phyloP scores from a whole-genome alignment of 1,140 invertebrate species.

The Drosophila novamexicana region DNA sequence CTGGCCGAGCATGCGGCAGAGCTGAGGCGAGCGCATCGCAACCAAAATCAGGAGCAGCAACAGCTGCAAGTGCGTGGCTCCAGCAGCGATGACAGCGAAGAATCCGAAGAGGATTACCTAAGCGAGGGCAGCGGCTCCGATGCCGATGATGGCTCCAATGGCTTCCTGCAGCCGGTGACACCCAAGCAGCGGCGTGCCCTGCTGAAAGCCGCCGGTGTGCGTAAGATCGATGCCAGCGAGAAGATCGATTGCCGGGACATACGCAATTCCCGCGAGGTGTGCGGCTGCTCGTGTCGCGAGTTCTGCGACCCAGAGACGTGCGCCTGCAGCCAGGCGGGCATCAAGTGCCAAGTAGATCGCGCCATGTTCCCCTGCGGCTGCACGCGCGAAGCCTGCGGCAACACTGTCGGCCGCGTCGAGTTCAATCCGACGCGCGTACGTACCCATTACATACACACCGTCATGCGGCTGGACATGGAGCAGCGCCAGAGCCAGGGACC shows the following conservation, averaged over 20 bases:
- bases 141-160: constrained; percentile 95
- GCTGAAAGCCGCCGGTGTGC: constrained; percentile 94
- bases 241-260: constrained; percentile 98
- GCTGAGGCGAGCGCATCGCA: constrained; percentile 93
- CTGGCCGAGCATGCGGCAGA: constrained; percentile 93
- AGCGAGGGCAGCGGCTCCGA: constrained; percentile 93
- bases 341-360: constrained; percentile 98
- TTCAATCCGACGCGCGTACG: constrained; percentile 97
- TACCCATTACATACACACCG: constrained; percentile 98
- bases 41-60: constrained; percentile 90
- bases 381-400: constrained; percentile 96
- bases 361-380: constrained; percentile 98
- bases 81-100: constrained; percentile 91
- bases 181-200: constrained; percentile 95
- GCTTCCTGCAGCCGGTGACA: constrained; percentile 96
- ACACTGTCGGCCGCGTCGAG: constrained; percentile 96
- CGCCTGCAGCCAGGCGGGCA: constrained; percentile 96
- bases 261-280: constrained; percentile 95
- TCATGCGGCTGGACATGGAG: constrained; percentile 97
- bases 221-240: constrained; percentile 96
- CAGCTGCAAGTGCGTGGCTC: constrained; percentile 86
- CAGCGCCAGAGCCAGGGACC: constrained; percentile 87
- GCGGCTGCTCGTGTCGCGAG: constrained; percentile 97
- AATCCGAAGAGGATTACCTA: constrained; percentile 90
- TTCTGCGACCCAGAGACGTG: constrained; percentile 98